Percentiles rank a stretch among this genome's conserved stretches.
Conservation (phyloP, 2,113 vertebrate genomes). For the Sturnira hondurensis region DNA sequence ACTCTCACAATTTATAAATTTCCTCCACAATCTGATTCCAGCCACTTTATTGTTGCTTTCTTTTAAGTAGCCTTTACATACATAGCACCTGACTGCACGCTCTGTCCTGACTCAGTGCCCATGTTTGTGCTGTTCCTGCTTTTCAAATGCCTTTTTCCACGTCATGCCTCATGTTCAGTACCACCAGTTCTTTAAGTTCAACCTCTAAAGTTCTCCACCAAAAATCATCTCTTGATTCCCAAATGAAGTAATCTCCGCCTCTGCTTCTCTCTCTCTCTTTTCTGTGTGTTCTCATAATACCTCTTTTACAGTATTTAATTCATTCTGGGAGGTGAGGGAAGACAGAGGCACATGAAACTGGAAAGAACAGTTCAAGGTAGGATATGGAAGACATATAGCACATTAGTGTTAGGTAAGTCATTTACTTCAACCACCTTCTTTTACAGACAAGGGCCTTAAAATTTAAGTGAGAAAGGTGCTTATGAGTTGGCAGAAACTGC, state of each 20-base stretch:
- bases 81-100: neutral
- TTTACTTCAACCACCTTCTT: neutral
- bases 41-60: neutral
- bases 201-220: neutral
- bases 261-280: no score
- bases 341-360: neutral
- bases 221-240: neutral
- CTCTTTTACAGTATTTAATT: neutral
- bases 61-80: neutral
- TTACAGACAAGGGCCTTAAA: neutral
- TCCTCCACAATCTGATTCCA: neutral
- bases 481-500: neutral
- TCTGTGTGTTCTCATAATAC: neutral
- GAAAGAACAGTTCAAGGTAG: neutral
- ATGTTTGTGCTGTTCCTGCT: neutral
- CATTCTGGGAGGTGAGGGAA: neutral
- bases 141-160: neutral
- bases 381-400: neutral
- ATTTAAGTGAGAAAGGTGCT: neutral
- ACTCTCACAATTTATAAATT: neutral
- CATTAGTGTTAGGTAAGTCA: neutral
- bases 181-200: neutral
- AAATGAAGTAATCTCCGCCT: neutral
- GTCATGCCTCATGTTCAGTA: neutral
- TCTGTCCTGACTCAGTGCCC: neutral